phyloP scores from a whole-genome alignment of 2,888 invertebrate genomes.

The Heliconius erato region DNA sequence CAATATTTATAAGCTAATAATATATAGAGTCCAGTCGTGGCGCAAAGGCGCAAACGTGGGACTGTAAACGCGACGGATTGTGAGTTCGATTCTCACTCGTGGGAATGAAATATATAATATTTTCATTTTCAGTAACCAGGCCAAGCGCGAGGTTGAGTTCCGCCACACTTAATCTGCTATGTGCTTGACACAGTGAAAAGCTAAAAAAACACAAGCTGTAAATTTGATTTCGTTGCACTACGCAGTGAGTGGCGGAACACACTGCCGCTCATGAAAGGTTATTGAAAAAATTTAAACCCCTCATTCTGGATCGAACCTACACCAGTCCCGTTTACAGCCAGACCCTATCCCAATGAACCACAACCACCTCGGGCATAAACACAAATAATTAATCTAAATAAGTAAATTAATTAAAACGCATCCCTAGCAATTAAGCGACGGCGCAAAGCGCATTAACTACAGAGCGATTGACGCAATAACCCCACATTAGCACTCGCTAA shows the following conservation, averaged over 20 bases:
- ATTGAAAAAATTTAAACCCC: not conserved
- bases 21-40: too few relatives aligned
- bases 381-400: constrained; percentile 2
- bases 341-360: too few relatives aligned
- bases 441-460: constrained; percentile 43
- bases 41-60: too few relatives aligned
- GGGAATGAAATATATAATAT: too few relatives aligned
- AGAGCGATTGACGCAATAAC: constrained; percentile 69
- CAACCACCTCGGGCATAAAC: not conserved
- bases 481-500: constrained; percentile 65
- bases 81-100: too few relatives aligned
- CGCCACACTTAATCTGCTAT: too few relatives aligned
- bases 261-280: not conserved
- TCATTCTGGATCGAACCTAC: not conserved
- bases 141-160: too few relatives aligned
- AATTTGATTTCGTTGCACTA: not conserved
- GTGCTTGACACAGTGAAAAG: too few relatives aligned
- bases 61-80: too few relatives aligned
- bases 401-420: constrained; percentile 11
- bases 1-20: too few relatives aligned
- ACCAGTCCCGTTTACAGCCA: not conserved
- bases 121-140: too few relatives aligned
- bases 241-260: not conserved
- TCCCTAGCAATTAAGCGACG: constrained; percentile 27
- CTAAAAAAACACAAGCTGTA: not conserved